Evolutionary conservation across 1,140 invertebrate genomes (phyloP), one percentile per base, ranked within the genome.

Genomic region (fruit fly (Drosophila melanogaster)): DNA sequence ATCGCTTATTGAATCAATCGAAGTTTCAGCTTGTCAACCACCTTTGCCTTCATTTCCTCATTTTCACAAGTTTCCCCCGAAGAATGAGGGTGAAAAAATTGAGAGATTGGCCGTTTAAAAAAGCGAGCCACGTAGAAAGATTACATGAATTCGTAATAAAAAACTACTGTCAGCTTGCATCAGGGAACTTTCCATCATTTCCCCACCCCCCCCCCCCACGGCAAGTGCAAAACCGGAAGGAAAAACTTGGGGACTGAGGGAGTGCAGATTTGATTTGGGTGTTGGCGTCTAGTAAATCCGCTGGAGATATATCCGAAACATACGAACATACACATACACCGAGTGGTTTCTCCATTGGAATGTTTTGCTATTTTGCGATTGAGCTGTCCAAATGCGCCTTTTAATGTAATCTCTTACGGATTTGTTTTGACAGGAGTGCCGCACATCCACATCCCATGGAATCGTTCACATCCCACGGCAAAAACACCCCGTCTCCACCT

Each of bases 361-460:
- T 75, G 44, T 54, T 75, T 62, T 85, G 61, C 71, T 84, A 79
- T 86, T 71, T 86, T 86, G 78, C 81, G 69, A 86, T 86, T 78
- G 78, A 86, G 81, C 83, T 86, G 83, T 86, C 83, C 83, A 83
- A 86, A 89, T 86, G 83, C 83, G 83, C 75, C 84, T 86, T 83
- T 86, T 86, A 86, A 87, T 86, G 83, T 86, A 87, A 86, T 86
- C 83, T 86, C 83, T 89, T 87, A 86, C 79, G 83, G 83, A 86
- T 86, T 86, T 86, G 84, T 86, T 86, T 86, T 86, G 83, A 86
- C 83, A 86, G 77, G 75, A 85, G 70, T 70, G 71, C 77, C 71
- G 56, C 53, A 40, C 41, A 43, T 30, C 17, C 37, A 37, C 35
- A 12, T 46, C 56, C 43, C 26, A 35, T 4, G 1, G 26, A 40